These are phyloP conservation scores for Arctopsyche grandis DNA, from an alignment of 1,140 invertebrate genomes.

Conservation along the genomic window DNA sequence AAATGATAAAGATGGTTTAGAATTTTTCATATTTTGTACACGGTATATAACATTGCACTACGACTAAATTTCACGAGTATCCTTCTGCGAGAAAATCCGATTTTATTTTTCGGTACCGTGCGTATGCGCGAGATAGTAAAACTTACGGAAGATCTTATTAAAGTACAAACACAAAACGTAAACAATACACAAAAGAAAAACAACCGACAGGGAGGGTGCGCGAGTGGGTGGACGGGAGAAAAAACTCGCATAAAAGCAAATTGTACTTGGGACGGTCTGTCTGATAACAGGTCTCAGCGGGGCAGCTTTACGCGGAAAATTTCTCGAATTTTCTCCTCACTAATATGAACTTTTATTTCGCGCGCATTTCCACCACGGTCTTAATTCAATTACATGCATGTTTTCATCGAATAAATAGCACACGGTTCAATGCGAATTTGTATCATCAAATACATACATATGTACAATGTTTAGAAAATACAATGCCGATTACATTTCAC, in stretches of 20 bases:
- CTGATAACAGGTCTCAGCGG: constrained; percentile 25
- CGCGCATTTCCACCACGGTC: background rate
- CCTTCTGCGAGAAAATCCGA: background rate
- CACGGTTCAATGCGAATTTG: too few relatives aligned
- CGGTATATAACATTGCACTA: background rate
- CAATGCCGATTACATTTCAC: too few relatives aligned
- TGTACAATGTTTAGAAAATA: too few relatives aligned
- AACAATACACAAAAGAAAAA: constrained; percentile 39
- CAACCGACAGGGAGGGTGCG: background rate
- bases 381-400: background rate
- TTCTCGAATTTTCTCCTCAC: background rate
- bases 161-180: constrained; percentile 17
- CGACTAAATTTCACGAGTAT: background rate
- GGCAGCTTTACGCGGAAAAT: constrained; percentile 1
- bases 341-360: constrained; percentile 14
- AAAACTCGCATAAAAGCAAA: constrained; percentile 35
- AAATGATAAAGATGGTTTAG: too few relatives aligned
- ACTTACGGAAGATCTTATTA: constrained; percentile 28
- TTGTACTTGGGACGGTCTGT: constrained; percentile 25
- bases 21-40: too few relatives aligned
- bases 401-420: too few relatives aligned
- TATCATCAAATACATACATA: too few relatives aligned
- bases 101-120: too few relatives aligned
- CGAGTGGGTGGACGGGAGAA: background rate
- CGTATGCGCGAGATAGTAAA: background rate